A percentile compares a stretch with the other conserved stretches of the same genome.
Evolutionary conservation across 2,113 vertebrate species (phyloP).

Genomic region (Rhipidura dahli): DNA sequence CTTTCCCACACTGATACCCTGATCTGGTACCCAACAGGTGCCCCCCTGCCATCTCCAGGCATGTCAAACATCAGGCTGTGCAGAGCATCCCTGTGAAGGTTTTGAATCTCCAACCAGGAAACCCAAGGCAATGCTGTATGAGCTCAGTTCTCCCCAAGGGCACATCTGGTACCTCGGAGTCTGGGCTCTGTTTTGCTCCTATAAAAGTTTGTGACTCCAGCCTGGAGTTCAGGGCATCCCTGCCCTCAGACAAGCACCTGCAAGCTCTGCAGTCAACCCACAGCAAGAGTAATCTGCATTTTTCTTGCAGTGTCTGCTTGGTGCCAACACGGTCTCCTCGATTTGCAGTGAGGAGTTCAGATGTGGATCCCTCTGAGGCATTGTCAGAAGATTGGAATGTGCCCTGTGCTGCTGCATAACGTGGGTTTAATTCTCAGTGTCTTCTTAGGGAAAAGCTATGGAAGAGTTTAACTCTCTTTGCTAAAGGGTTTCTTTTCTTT

Average conservation of each 20-base stretch:
- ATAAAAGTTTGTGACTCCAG: background rate
- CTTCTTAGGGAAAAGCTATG: background rate
- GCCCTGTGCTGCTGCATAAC: background rate
- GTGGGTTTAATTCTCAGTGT: background rate
- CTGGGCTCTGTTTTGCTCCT: background rate
- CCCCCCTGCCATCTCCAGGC: background rate
- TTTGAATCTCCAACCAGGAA: background rate
- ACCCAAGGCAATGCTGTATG: background rate
- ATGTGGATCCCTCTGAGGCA: background rate
- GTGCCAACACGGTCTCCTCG: background rate
- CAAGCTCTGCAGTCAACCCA: background rate
- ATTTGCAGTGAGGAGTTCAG: background rate
- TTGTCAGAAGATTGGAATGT: background rate
- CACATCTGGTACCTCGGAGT: rapidly evolving
- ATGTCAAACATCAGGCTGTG: background rate
- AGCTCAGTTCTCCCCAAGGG: background rate
- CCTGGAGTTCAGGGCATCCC: background rate
- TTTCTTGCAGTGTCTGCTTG: background rate
- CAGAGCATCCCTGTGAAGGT: background rate
- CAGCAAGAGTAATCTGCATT: background rate
- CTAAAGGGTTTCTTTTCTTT: background rate
- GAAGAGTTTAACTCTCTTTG: background rate
- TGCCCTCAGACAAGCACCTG: background rate
- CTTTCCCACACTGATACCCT: background rate
- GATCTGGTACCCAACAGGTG: background rate